Percentiles rank a stretch among this genome's conserved stretches.
Conservation (phyloP, 2,113 vertebrate genomes). For the Antidorcas marsupialis region DNA sequence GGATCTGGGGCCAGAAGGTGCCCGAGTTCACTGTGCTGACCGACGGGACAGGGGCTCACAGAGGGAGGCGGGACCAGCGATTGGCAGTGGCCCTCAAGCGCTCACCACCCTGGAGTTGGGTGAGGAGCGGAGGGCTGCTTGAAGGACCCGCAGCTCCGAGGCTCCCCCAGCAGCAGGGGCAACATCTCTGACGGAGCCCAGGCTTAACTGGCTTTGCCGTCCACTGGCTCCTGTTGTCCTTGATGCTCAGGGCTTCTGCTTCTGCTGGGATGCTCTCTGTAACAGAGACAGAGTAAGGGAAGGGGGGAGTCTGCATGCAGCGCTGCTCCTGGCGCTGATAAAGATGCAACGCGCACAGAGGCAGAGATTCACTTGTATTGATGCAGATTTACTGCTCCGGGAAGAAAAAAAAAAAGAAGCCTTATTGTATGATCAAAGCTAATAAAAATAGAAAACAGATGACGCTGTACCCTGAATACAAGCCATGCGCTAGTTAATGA, state of each 20-base stretch:
- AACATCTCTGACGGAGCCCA: accelerated
- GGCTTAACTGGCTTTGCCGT: background rate
- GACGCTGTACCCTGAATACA: constrained; percentile 50
- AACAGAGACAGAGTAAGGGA: background rate
- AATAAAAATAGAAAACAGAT: constrained; percentile 74
- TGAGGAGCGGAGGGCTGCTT: accelerated
- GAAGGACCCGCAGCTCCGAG: too few species aligned
- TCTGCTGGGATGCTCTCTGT: background rate
- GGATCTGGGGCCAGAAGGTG: too few species aligned
- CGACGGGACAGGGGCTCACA: accelerated
- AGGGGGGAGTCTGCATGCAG: background rate
- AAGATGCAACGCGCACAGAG: background rate
- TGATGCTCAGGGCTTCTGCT: accelerated
- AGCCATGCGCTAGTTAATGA: constrained; percentile 68
- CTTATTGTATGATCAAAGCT: constrained; percentile 67
- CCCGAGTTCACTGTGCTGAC: accelerated
- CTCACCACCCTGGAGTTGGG: accelerated
- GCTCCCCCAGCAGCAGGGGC: accelerated
- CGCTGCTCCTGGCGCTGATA: background rate
- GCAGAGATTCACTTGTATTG: background rate
- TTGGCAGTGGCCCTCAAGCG: accelerated
- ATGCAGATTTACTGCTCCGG: background rate
- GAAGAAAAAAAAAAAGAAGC: constrained; percentile 12
- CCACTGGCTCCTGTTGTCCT: accelerated
- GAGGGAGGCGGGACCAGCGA: accelerated